Percentiles rank a stretch among this genome's conserved stretches.
Evolutionary conservation across 2,888 invertebrate species (phyloP).

Genomic region (Pinctada fucata): DNA sequence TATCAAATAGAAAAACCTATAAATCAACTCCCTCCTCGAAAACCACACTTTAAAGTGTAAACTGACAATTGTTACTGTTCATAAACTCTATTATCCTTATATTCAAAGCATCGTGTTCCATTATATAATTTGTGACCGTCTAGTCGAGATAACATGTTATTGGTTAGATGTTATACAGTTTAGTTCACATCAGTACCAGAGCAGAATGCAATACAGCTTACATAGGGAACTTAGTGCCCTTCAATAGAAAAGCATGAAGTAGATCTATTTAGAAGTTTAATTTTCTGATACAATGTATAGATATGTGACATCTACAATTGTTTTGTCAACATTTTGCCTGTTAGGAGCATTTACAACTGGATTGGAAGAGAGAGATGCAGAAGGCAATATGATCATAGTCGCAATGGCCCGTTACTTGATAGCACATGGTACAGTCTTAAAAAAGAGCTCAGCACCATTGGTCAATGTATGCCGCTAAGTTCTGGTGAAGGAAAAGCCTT

Average conservation of each 20-base stretch:
- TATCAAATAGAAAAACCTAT: slow-evolving; percentile 52
- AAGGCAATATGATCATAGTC: slow-evolving; percentile 64
- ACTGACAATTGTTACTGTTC: background rate
- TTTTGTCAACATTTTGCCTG: slow-evolving; percentile 5
- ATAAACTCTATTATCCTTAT: no score
- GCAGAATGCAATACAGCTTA: no score
- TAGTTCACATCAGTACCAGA: no score
- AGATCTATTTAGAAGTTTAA: no score
- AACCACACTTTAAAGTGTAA: slow-evolving; percentile 69
- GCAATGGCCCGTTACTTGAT: slow-evolving; percentile 60
- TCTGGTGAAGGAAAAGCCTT: slow-evolving; percentile 35
- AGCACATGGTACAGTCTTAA: slow-evolving; percentile 54
- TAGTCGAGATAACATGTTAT: no score
- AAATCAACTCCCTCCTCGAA: slow-evolving; percentile 63
- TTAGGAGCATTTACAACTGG: slow-evolving; percentile 57
- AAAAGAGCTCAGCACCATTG: slow-evolving; percentile 57
- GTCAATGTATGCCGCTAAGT: slow-evolving; percentile 34
- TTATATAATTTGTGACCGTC: no score
- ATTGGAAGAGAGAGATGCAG: slow-evolving; percentile 59
- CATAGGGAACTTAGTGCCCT: no score
- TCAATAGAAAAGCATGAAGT: no score
- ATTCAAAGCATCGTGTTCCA: no score
- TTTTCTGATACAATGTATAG: no score
- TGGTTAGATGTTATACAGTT: no score
- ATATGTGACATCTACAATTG: no score